Base-by-base conservation (phyloP, 1,140 invertebrate genomes). In the Atopsyche davidsoni region DNA sequence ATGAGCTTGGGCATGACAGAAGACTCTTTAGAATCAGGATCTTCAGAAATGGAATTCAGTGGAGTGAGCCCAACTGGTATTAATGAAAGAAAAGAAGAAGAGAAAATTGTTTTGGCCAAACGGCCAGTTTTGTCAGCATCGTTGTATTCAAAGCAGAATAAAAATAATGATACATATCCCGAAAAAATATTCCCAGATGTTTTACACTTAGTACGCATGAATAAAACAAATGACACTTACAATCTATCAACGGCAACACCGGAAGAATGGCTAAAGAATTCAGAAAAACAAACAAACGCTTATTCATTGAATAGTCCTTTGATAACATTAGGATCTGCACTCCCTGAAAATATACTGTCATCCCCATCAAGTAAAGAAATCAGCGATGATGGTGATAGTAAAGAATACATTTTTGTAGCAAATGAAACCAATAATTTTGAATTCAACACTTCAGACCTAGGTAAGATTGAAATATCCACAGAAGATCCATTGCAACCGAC, bases 151-250 rank as follows among this genome's bases (percentile, higher is more conserved):
- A 41, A 45, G 24, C 24, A 40, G 23, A 35, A 36, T 11, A 51
- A 43, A 48, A 36, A 54, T 24, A 48, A 32, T 16, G 41, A 32
- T 41, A 28, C 32, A 3, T 22, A 19, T 36, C 18, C 47, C 11
- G 55, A 35, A 17, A 58, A 58, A 50, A 58, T 58, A 36, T 16
- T 58, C 4, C 57, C 52, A 14, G 57, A 52, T 25, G 42, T 55
- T n/a, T 41, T 58, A 6, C 32, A 55, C 11, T 45, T 49, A 16
- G 23, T 50, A 18, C 34, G 34, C 35, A 18, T 11, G 9, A 58
- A 58, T 40, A 40, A 43, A 35, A 49, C 53, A 9, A 53, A 49
- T 24, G 42, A 43, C 7, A 16, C 34, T n/a, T 22, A 42, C 4
- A 43, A 21, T 39, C 13, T 16, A 2, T 28, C 23, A 10, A 39